Conservation (phyloP, 2,797 vertebrate species). For the Sebastes cheni region DNA sequence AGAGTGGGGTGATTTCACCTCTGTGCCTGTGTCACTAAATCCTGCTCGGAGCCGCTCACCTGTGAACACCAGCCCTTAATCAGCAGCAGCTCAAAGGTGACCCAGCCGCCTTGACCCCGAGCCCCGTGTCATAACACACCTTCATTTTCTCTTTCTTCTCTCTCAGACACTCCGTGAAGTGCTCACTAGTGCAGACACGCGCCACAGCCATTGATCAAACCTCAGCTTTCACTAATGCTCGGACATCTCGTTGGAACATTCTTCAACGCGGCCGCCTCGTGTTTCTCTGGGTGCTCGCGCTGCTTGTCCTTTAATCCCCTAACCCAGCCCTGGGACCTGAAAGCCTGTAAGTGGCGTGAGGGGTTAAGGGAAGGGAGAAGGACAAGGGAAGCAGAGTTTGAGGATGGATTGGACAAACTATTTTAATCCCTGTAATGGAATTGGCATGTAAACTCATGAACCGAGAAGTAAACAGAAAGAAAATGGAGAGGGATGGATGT, state of each 20-base stretch:
- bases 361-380: conserved; percentile 62
- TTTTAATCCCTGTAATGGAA: conserved; percentile 86
- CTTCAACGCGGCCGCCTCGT: conserved; percentile 58
- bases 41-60: conserved; percentile 78
- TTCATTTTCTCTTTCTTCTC: conserved; percentile 67
- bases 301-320: conserved; percentile 69
- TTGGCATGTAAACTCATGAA: conserved; percentile 82
- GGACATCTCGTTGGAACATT: conserved; percentile 68
- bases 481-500: conserved; percentile 75
- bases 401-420: conserved; percentile 79
- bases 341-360: conserved; percentile 74
- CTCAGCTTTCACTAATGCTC: conserved; percentile 66
- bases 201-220: conserved; percentile 76
- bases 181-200: conserved; percentile 76
- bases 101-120: conserved; percentile 57
- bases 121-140: conserved; percentile 75
- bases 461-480: conserved; percentile 78
- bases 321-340: conserved; percentile 65
- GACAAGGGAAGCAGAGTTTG: conserved; percentile 64
- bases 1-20: conserved; percentile 54
- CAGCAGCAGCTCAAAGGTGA: conserved; percentile 75
- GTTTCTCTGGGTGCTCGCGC: conserved; percentile 59
- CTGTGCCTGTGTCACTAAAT: conserved; percentile 64
- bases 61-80: conserved; percentile 73
- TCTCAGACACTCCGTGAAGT: conserved; percentile 44